Conservation (phyloP, 2,797 vertebrate genomes). For the Rhabdophis nuchalis region DNA sequence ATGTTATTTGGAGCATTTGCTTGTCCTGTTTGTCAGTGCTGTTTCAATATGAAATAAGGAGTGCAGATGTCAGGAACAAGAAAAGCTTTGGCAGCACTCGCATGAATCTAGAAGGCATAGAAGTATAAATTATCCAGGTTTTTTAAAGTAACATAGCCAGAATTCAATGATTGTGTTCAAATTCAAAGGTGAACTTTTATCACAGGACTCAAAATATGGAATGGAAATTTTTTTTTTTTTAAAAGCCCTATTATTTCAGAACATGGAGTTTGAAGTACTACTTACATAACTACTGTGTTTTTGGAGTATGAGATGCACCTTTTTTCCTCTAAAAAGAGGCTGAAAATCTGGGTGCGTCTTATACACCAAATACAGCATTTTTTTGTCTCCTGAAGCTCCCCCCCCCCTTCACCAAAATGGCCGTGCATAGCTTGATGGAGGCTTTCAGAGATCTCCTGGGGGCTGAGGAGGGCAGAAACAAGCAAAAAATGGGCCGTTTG, state of each 20-base stretch:
- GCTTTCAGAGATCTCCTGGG: no score
- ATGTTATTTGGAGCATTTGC: not conserved
- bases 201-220: not conserved
- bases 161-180: not conserved
- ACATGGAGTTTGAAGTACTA: not conserved
- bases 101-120: not conserved
- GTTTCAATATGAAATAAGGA: not conserved
- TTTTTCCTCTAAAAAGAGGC: no score
- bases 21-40: not conserved
- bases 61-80: not conserved
- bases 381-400: no score
- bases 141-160: not conserved
- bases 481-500: no score
- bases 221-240: not conserved
- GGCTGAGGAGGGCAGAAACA: no score
- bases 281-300: not conserved
- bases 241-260: not conserved
- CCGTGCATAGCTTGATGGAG: no score
- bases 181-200: not conserved
- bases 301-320: no score
- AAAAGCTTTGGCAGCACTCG: not conserved
- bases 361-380: no score
- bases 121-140: not conserved
- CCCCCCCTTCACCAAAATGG: no score
- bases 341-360: no score